Percentiles rank a stretch among this genome's conserved stretches.
These are phyloP conservation scores for Gambelia wislizenii DNA, from an alignment of 2,797 vertebrate genomes.

Conservation along the genomic window DNA sequence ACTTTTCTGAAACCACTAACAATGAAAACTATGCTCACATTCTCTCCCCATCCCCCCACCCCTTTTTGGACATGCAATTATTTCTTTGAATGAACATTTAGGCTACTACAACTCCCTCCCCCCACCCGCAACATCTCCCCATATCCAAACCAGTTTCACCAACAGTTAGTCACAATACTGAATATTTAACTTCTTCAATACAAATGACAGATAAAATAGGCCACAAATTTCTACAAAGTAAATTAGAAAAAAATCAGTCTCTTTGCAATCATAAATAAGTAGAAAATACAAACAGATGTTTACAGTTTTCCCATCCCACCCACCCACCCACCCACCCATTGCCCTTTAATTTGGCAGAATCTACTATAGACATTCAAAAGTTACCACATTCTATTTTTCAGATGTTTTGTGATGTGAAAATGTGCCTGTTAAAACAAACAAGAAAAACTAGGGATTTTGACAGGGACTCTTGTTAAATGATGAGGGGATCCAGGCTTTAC, in stretches of 20 bases:
- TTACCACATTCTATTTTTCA: slow-evolving; percentile 61
- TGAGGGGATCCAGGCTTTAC: slow-evolving; percentile 40
- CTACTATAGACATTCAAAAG: slow-evolving; percentile 57
- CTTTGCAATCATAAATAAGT: slow-evolving; percentile 69
- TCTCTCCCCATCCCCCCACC: slow-evolving; percentile 15
- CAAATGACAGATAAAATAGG: slow-evolving; percentile 66
- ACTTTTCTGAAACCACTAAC: slow-evolving; percentile 40
- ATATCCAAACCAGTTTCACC: slow-evolving; percentile 61
- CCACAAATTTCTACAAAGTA: slow-evolving; percentile 66
- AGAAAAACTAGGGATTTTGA: slow-evolving; percentile 21
- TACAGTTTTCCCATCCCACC: slow-evolving; percentile 13
- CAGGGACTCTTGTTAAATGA: slow-evolving; percentile 12
- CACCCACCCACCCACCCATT: neutral
- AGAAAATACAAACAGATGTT: slow-evolving; percentile 62
- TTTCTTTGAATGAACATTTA: slow-evolving; percentile 44
- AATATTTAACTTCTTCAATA: slow-evolving; percentile 72
- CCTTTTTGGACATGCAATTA: slow-evolving; percentile 18
- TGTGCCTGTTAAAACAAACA: slow-evolving; percentile 47
- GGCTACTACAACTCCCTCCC: neutral
- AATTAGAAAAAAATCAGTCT: slow-evolving; percentile 36
- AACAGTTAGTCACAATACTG: slow-evolving; percentile 59
- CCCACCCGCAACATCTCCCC: neutral
- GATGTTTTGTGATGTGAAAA: slow-evolving; percentile 50
- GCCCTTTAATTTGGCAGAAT: slow-evolving; percentile 74
- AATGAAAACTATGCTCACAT: slow-evolving; percentile 27